Conservation (phyloP, 2,113 vertebrate species). For the Mesocricetus auratus region DNA sequence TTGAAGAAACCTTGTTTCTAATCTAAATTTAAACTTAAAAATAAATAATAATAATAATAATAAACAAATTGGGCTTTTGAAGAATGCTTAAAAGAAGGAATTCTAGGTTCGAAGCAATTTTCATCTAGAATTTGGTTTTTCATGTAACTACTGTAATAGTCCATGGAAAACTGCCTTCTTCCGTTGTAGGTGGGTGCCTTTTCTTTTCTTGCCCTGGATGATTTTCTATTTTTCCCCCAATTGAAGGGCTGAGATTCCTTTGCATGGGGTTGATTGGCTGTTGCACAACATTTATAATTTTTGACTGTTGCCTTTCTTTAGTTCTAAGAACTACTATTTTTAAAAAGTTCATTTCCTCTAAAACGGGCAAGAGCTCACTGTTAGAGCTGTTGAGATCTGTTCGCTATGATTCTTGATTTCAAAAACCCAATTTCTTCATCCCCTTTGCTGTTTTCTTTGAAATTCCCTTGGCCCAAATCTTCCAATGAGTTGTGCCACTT, state of each 20-base stretch:
- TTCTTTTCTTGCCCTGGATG: neutral
- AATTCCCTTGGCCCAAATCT: neutral
- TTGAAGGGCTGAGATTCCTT: neutral
- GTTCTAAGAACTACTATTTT: neutral
- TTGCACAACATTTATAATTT: neutral
- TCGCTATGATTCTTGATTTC: neutral
- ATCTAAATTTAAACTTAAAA: too few relatives aligned
- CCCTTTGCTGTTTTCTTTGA: conserved; percentile 5
- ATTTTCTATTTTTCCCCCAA: neutral
- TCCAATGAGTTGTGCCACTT: neutral
- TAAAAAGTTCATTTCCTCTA: conserved; percentile 10
- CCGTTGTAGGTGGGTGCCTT: neutral
- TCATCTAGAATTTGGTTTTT: neutral
- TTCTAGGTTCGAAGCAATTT: conserved; percentile 46
- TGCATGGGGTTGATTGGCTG: neutral
- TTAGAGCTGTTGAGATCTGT: neutral
- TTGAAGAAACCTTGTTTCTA: too few relatives aligned
- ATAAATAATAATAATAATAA: too few relatives aligned
- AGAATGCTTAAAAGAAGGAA: too few relatives aligned
- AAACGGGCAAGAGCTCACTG: neutral
- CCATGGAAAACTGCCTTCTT: neutral
- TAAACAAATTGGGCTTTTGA: too few relatives aligned
- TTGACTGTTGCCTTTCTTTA: conserved; percentile 2
- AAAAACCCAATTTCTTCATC: neutral
- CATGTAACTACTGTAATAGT: neutral